phyloP scores from a whole-genome alignment of 2,113 vertebrate genomes.

The Oenanthe oenanthe region DNA sequence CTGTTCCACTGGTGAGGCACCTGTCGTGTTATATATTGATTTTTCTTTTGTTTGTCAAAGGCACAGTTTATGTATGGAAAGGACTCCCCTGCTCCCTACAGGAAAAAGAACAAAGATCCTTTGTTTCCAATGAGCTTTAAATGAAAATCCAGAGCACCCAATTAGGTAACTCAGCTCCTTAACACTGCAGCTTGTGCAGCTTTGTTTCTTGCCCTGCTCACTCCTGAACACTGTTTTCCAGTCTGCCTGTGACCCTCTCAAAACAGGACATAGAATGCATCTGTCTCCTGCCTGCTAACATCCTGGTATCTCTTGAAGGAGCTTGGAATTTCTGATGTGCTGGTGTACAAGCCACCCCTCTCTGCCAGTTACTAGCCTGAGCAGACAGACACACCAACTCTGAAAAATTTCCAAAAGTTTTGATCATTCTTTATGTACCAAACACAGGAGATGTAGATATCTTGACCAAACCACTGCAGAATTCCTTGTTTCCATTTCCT shows the following conservation, averaged over 20 bases:
- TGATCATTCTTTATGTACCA: background rate
- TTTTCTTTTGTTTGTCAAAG: slow-evolving; percentile 36
- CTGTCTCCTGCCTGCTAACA: background rate
- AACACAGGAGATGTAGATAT: background rate
- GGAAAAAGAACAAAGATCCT: slow-evolving; percentile 25
- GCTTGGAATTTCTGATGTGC: background rate
- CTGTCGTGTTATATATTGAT: background rate
- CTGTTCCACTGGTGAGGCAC: background rate
- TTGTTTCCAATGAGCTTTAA: slow-evolving; percentile 23
- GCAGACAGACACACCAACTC: background rate
- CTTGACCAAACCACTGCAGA: background rate
- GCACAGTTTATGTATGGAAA: background rate
- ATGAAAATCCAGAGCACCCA: slow-evolving; percentile 4
- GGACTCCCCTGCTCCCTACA: slow-evolving; percentile 5
- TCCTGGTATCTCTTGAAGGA: background rate
- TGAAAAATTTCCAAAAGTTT: background rate
- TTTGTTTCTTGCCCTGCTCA: background rate
- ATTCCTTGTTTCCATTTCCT: background rate
- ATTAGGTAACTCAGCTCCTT: background rate
- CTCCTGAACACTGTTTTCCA: background rate
- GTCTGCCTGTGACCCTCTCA: background rate
- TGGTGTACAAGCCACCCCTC: background rate
- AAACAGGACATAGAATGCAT: background rate
- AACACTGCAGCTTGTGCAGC: background rate
- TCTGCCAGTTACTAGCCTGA: background rate